A percentile compares a stretch with the other conserved stretches of the same genome.
phyloP scores from a whole-genome alignment of 23 tunicate species.

The Corella eumyota region DNA sequence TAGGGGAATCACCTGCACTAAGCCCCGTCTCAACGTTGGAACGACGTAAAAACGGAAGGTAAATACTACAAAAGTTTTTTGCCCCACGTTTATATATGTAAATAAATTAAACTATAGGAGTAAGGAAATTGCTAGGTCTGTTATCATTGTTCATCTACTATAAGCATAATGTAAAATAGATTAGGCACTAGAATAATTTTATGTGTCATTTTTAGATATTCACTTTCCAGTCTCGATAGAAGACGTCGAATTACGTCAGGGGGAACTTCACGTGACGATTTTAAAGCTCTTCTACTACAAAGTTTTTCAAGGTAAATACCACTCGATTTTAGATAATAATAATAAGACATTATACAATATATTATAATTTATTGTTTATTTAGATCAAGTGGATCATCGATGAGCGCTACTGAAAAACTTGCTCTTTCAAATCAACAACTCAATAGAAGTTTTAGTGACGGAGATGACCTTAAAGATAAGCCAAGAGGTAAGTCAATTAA shows the following conservation, averaged over 20 bases:
- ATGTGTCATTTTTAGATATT: no score
- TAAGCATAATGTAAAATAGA: no score
- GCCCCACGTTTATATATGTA: no score
- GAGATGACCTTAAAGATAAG: constrained; percentile 7
- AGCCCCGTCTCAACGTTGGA: constrained; percentile 57
- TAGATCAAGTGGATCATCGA: no score
- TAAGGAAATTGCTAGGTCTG: no score
- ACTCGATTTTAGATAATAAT: no score
- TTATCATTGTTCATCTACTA: no score
- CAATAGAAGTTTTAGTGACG: constrained; percentile 1
- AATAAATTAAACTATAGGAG: no score
- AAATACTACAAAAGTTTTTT: no score
- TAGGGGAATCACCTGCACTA: constrained; percentile 7
- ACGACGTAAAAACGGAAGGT: constrained; percentile 35
- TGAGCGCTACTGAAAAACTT: constrained; percentile 80
- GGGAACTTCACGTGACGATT: constrained; percentile 61
- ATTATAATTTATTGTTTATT: no score
- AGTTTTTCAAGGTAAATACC: constrained; percentile 53
- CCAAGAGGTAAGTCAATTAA: neutral
- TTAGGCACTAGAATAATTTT: no score
- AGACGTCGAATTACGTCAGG: constrained; percentile 17
- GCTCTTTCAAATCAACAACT: constrained; percentile 11
- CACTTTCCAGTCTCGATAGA: constrained; percentile 44
- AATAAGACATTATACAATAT: no score
- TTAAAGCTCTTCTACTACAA: constrained; percentile 79